phyloP scores from a whole-genome alignment of 2,797 vertebrate genomes.

The Champsocephalus gunnari region DNA sequence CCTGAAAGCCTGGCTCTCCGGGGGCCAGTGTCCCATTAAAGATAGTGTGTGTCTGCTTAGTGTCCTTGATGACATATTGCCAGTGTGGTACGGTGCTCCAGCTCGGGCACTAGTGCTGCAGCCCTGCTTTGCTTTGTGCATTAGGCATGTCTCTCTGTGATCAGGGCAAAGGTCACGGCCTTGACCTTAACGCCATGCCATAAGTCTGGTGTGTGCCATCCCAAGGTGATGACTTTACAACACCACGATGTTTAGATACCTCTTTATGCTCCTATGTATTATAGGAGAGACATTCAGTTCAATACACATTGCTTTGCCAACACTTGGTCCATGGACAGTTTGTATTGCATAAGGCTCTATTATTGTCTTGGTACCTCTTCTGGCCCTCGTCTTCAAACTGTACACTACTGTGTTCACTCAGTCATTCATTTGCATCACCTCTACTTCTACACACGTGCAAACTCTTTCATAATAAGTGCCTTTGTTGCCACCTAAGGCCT shows the following conservation, averaged over 20 bases:
- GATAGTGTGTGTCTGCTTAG: slow-evolving; percentile 19
- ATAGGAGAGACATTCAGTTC: too few species aligned
- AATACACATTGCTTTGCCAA: too few species aligned
- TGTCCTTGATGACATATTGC: slow-evolving; percentile 22
- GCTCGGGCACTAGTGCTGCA: neutral
- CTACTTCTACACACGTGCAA: neutral
- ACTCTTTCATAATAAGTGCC: neutral
- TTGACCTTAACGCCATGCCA: too few species aligned
- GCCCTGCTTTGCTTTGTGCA: neutral
- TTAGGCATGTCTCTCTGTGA: neutral
- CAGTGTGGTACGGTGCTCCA: slow-evolving; percentile 2
- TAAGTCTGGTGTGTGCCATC: too few species aligned
- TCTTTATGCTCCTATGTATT: too few species aligned
- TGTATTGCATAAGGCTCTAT: too few species aligned
- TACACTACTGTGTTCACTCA: neutral
- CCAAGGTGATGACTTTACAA: too few species aligned
- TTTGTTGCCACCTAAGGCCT: too few species aligned
- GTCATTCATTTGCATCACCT: neutral
- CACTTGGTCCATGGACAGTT: too few species aligned
- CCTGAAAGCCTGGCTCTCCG: slow-evolving; percentile 59
- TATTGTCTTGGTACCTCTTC: too few species aligned
- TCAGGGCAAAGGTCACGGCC: neutral
- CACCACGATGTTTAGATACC: too few species aligned
- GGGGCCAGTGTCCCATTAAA: slow-evolving; percentile 63
- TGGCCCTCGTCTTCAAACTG: too few species aligned